These are phyloP conservation scores for Melinaea menophilus DNA, from an alignment of 2,888 invertebrate species.

Conservation along the genomic window DNA sequence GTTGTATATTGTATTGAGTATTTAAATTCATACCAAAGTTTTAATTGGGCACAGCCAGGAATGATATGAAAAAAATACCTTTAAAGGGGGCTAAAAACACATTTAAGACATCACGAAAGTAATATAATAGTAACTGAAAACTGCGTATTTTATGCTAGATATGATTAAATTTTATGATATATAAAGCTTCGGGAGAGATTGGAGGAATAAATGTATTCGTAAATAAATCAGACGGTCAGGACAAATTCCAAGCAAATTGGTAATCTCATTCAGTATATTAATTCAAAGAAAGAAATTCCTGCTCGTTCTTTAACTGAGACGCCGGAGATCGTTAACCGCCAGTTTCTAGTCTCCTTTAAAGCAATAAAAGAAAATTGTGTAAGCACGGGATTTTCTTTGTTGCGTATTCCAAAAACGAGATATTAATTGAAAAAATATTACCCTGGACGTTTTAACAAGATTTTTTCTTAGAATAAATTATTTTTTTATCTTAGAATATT, in stretches of 20 bases:
- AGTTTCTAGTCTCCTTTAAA: constrained; percentile 23
- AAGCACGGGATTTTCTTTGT: constrained; percentile 26
- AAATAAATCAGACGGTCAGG: constrained; percentile 13
- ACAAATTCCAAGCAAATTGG: constrained; percentile 19
- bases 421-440: constrained; percentile 33
- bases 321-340: constrained; percentile 22
- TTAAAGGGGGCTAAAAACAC: too few species aligned
- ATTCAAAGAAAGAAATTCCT: constrained; percentile 20
- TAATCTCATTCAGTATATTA: constrained; percentile 20
- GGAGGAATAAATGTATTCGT: constrained; percentile 7
- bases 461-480: not conserved
- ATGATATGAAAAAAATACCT: too few species aligned
- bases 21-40: too few species aligned
- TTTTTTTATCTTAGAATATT: not conserved
- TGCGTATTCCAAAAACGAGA: constrained; percentile 24
- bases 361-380: constrained; percentile 24
- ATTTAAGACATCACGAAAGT: too few species aligned
- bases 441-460: constrained; percentile 25
- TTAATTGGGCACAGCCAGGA: too few species aligned
- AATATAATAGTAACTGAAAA: too few species aligned
- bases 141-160: too few species aligned
- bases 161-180: too few species aligned
- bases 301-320: constrained; percentile 15
- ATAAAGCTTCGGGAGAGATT: too few species aligned
- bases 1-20: too few species aligned